Base-by-base conservation (phyloP, 2,888 invertebrate species). In the Panorpa germanica region DNA sequence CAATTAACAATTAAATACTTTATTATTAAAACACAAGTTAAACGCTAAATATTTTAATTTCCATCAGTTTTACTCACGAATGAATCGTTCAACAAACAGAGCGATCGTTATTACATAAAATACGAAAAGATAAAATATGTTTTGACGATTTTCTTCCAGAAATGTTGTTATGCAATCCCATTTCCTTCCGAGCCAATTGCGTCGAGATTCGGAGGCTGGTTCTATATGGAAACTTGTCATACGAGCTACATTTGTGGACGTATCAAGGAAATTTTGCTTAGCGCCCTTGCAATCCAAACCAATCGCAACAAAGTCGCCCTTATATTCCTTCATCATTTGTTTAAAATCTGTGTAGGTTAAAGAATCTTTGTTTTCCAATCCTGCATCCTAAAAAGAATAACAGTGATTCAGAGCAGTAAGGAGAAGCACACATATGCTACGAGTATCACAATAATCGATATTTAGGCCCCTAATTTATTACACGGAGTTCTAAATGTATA, bases 181-280 rank as follows among this genome's bases (percentile, higher is more conserved):
- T 50, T 83, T 80, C 34, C 75, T 63, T 15, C 71, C 57, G 3
- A 77, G 36, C 69, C 75, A 83, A 42, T 71, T 68, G 28, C 71
- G 60, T 7, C 68, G 62, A 43, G 64, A 64, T 44, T 80, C 80
- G 46, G 70, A 65, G 35, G 74, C 71, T 2, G 78, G 75, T 44
- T 86, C 88, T 21, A 90, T 77, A 43, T 85, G 82, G 48, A 90
- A 90, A 46, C 85, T 86, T 6, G 88, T 88, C 88, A 90, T 90
- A 43, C 90, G 70, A 0, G 90, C 90, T 2, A 90, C 85, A 46
- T 91, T 91, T 1, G 88, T 90, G 0, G 90, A 88, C 0, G 86
- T 90, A 45, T 90, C 90, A 40, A 90, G 59, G 52, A 90, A 91
- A 52, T 90, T 91, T 47, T 90, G 90, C 44, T 90, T 90, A 1